A percentile compares a stretch with the other conserved stretches of the same genome.
Conservation (phyloP, 1,140 invertebrate species). For the Heliothis subflexa region DNA sequence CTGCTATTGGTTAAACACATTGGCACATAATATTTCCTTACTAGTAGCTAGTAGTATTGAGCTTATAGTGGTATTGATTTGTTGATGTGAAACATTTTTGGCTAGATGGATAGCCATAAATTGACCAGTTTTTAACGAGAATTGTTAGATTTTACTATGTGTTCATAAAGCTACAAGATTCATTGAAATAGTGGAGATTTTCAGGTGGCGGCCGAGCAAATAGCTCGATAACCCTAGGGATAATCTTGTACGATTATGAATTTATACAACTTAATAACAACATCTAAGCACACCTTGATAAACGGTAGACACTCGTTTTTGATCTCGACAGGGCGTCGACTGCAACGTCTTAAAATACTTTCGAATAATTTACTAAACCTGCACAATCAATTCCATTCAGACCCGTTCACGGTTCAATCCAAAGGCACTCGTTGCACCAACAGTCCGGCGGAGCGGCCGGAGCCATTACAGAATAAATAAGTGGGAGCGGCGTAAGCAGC, state of each 20-base stretch:
- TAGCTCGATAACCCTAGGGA: neutral
- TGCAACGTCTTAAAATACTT: slow-evolving; percentile 58
- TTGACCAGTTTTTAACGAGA: slow-evolving; percentile 31
- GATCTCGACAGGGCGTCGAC: slow-evolving; percentile 47
- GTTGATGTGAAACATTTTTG: slow-evolving; percentile 22
- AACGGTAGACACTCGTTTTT: slow-evolving; percentile 37
- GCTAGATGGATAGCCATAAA: slow-evolving; percentile 27
- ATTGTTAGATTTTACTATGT: slow-evolving; percentile 22
- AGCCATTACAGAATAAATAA: neutral
- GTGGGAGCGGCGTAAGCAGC: slow-evolving; percentile 50
- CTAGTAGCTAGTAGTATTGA: neutral
- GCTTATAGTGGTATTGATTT: neutral
- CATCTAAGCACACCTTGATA: slow-evolving; percentile 48
- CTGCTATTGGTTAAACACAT: neutral
- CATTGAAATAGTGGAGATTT: slow-evolving; percentile 31
- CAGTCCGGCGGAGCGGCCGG: slow-evolving; percentile 24
- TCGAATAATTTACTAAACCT: slow-evolving; percentile 53
- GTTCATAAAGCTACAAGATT: slow-evolving; percentile 42
- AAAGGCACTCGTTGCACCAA: slow-evolving; percentile 63
- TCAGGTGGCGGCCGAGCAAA: neutral
- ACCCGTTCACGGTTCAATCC: slow-evolving; percentile 42
- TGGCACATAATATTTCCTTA: neutral
- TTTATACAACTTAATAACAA: slow-evolving; percentile 48
- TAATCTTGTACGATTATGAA: slow-evolving; percentile 37
- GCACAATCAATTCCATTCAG: slow-evolving; percentile 47